A percentile compares a stretch with the other conserved stretches of the same genome.
phyloP scores from a whole-genome alignment of 1,140 invertebrate species.

The Penaeus chinensis region DNA sequence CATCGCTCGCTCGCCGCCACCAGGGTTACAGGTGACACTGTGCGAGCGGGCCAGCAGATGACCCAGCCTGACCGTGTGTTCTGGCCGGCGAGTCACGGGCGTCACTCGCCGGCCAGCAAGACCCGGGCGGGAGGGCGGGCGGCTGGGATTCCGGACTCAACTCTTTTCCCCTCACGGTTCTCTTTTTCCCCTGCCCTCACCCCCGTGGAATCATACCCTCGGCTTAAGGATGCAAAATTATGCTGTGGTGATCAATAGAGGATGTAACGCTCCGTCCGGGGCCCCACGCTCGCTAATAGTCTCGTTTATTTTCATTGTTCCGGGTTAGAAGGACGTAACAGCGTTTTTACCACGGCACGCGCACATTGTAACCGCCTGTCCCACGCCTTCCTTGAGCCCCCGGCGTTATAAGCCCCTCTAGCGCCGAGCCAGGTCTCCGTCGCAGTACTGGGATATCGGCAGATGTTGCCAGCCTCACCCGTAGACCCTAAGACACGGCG shows the following conservation, averaged over 20 bases:
- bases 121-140: conserved; percentile 13
- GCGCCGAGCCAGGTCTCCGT: conserved; percentile 30
- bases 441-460: conserved; percentile 57
- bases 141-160: conserved; percentile 3
- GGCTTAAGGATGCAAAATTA: conserved; percentile 64
- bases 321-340: conserved; percentile 52
- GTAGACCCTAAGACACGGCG: conserved; percentile 52
- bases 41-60: too few species aligned
- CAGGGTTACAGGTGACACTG: too few species aligned
- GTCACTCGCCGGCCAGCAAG: conserved; percentile 35
- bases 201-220: conserved; percentile 64
- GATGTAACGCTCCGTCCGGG: conserved; percentile 60
- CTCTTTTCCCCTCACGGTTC: conserved; percentile 47
- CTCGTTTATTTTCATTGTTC: conserved; percentile 64
- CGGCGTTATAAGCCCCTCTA: conserved; percentile 40
- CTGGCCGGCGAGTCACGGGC: conserved; percentile 30
- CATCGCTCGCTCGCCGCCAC: too few species aligned
- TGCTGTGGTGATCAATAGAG: conserved; percentile 64
- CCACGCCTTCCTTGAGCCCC: conserved; percentile 25
- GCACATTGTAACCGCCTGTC: conserved; percentile 25
- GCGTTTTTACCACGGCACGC: conserved; percentile 41
- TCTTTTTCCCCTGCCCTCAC: conserved; percentile 53
- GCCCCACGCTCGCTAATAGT: conserved; percentile 63
- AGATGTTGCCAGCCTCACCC: conserved; percentile 8
- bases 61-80: not conserved